Base-by-base conservation (phyloP, 2,113 vertebrate genomes). In the Dipodomys spectabilis region DNA sequence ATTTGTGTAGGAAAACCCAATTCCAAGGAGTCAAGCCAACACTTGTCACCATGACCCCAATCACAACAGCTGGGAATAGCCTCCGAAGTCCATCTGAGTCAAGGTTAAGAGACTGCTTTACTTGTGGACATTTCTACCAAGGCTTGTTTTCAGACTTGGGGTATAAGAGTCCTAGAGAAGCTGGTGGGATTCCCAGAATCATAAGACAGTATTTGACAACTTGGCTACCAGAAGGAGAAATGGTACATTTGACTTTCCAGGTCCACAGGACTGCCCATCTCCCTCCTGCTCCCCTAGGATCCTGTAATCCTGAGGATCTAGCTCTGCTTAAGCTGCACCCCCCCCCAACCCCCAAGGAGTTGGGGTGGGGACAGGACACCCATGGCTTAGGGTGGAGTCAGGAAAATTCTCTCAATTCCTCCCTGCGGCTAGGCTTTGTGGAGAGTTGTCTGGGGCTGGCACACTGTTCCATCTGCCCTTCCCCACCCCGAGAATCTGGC, bases 361-460 rank as follows among this genome's bases (percentile, higher is more conserved):
- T 74, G 68, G 88, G 83, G 5, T 86, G 39, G 7, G 25, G 82
- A 39, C 65, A 95, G 57, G 69, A 88, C 80, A 77, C 82, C 35
- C 0, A 0, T 25, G 72, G 82, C 60, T 94, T 91, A 94, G 67
- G 91, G 93, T 85, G 71, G 91, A 93, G 92, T 67, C 82, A 85
- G 77, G n/a, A 92, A 89, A 92, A 89, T 94, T 88, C 95, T 83
- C 67, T 90, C 44, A 77, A 27, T 74, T 91, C 96, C 83, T 90
- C 86, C 97, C 92, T 20, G 87, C 60, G 94, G 97, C 94, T 44
- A 97, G 92, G 90, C 96, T 91, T 73, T 83, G 90, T 93, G 86
- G 95, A 98, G 97, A 97, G 97, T 96, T 98, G 97, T 95, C 96
- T 44, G 19, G 22, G 96, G 97, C 97, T 85, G 90, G 84, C 49